Evolutionary conservation across 2,888 invertebrate genomes (phyloP), one percentile per base, ranked within the genome.

Genomic region (Halictus ligatus): DNA sequence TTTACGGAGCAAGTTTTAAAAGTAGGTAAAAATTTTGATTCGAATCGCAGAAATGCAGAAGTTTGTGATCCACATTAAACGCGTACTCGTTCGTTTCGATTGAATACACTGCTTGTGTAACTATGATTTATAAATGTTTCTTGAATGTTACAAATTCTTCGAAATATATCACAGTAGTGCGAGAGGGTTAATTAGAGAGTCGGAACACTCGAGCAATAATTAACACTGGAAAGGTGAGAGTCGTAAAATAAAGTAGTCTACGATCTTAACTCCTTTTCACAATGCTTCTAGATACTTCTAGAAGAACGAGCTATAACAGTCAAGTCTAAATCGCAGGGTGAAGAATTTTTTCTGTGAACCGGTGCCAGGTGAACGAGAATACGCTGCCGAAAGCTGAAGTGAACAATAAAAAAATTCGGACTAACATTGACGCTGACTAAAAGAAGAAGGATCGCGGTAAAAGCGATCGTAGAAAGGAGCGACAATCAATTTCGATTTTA

Each of bases 221-320:
- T 58, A 60, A 72, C 21, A 5, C 54, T 60, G 35, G 29, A 43
- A 13, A 75, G 69, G 77, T 6, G 35, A 75, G 46, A 78, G 72
- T 75, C 79, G 77, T 80, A 81, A 85, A 89, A 75, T 12, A 60
- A 72, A 79, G 43, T 73, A 76, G 3, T 64, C 46, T 64, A 54
- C 21, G 60, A 77, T 12, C 54, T 46, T 13, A 46, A 46, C 4
- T 83, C 29, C 54, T n/a, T 79, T 72, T 46, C 43, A 25, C 60
- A 54, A 46, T 43, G 13, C n/a, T 54, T 7, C 46, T 29, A 46
- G 46, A 46, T 74, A 60, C 35, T 21, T 18, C 60, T 25, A 15
- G 46, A 71, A 21, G 84, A 92, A 92, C 89, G 88, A 92, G 90
- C 86, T 90, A 83, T 89, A 92, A 92, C 89, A 85, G 84, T 84